phyloP scores from a whole-genome alignment of 2,797 vertebrate species.

The Jordanella pulchra region DNA sequence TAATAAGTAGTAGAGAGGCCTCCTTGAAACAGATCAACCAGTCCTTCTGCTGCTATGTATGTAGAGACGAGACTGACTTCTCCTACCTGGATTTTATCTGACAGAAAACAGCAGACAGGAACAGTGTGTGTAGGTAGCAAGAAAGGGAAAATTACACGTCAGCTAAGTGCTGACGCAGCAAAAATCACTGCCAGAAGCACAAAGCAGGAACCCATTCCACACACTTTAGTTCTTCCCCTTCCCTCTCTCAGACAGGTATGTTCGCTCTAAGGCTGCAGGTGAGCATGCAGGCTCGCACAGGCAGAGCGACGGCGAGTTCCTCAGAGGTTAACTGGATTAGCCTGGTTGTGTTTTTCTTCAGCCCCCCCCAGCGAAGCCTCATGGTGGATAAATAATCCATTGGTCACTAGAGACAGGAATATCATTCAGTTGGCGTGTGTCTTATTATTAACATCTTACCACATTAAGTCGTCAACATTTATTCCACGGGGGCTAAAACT shows the following conservation, averaged over 20 bases:
- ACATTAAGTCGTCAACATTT: not conserved
- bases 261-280: not conserved
- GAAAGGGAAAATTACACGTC: not conserved
- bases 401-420: conserved; percentile 31
- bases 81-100: conserved; percentile 15
- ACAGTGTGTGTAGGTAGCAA: not conserved
- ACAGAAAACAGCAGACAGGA: conserved; percentile 13
- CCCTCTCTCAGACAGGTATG: no score
- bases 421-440: conserved; percentile 5
- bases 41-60: not conserved
- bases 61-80: not conserved
- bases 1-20: conserved; percentile 43
- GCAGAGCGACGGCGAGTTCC: not conserved
- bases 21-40: conserved; percentile 18
- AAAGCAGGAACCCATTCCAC: conserved; percentile 2
- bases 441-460: not conserved
- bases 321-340: conserved; percentile 51
- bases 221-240: not conserved
- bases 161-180: conserved; percentile 26
- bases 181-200: conserved; percentile 17
- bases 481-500: not conserved
- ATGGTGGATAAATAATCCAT: conserved; percentile 41
- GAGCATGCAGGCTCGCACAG: not conserved
- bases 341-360: conserved; percentile 35
- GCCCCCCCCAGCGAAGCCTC: conserved; percentile 36